phyloP scores from a whole-genome alignment of 2,113 vertebrate genomes.

The Bubo scandiacus region DNA sequence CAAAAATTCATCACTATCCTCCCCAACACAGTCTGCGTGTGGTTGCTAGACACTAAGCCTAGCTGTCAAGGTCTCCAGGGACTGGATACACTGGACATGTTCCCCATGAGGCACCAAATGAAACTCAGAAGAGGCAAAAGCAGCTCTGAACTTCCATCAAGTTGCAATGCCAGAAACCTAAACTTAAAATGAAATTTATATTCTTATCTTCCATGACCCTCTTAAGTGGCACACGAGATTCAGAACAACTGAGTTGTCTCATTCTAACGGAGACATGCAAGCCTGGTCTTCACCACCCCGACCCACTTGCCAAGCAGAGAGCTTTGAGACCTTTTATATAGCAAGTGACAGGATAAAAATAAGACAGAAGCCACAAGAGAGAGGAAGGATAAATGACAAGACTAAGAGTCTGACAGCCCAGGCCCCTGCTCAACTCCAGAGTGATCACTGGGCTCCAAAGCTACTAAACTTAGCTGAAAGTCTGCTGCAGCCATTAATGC shows the following conservation, averaged over 20 bases:
- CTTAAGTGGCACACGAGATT: neutral
- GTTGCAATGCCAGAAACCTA: neutral
- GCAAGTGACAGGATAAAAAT: neutral
- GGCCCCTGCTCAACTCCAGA: neutral
- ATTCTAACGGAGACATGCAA: neutral
- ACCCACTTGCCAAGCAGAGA: neutral
- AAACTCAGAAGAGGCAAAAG: neutral
- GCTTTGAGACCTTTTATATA: neutral
- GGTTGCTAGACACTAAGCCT: neutral
- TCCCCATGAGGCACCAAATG: neutral
- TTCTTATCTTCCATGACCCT: neutral
- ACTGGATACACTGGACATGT: neutral
- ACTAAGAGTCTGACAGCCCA: neutral
- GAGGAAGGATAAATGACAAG: neutral
- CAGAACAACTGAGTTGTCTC: neutral
- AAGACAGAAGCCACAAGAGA: neutral
- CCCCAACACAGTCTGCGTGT: neutral
- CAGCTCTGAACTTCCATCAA: neutral
- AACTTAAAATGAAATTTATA: neutral
- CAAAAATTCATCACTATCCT: neutral
- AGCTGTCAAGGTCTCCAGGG: neutral
- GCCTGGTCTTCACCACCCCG: neutral
- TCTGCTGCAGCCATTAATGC: neutral
- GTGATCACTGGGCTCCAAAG: neutral
- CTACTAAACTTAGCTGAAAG: neutral